These are phyloP conservation scores for Pelagia noctiluca DNA, from an alignment of 30 jellyfish, hydroid and myxozoan genomes.

Conservation along the genomic window DNA sequence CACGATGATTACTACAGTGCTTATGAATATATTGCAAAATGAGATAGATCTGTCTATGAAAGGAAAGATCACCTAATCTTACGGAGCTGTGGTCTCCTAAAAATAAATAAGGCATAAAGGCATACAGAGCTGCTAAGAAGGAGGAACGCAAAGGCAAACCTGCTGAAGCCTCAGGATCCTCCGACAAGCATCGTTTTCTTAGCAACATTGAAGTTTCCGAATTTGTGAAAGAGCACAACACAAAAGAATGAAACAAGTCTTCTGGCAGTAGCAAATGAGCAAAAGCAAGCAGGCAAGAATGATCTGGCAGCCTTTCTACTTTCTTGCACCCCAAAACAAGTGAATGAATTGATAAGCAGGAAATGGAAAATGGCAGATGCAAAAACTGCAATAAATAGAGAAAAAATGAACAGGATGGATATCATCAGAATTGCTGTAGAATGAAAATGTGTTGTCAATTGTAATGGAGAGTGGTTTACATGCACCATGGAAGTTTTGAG, in stretches of 20 bases:
- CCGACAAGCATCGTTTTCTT: slow-evolving; percentile 16
- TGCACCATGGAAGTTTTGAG: slow-evolving; percentile 27
- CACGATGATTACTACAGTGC: slow-evolving; percentile 36
- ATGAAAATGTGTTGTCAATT: slow-evolving; percentile 8
- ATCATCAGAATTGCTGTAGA: slow-evolving; percentile 2
- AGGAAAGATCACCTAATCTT: slow-evolving; percentile 46
- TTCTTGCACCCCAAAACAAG: slow-evolving; percentile 8
- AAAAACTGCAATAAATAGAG: slow-evolving; percentile 26
- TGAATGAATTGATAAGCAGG: slow-evolving; percentile 13
- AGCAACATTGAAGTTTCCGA: slow-evolving; percentile 44
- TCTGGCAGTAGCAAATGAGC: slow-evolving; percentile 53
- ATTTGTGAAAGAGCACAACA: slow-evolving; percentile 28
- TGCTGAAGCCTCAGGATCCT: background rate
- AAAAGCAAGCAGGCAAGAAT: slow-evolving; percentile 29
- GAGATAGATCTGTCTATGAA: slow-evolving; percentile 1
- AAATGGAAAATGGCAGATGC: slow-evolving; percentile 62
- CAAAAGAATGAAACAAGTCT: background rate
- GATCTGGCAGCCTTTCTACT: slow-evolving; percentile 49
- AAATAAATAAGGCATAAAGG: slow-evolving; percentile 23
- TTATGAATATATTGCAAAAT: slow-evolving; percentile 6
- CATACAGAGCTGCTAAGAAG: slow-evolving; percentile 17
- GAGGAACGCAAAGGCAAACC: slow-evolving; percentile 10
- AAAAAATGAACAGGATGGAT: background rate
- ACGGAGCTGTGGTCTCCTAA: slow-evolving; percentile 38
- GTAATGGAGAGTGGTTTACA: slow-evolving; percentile 29